Evolutionary conservation across 2,797 vertebrate species (phyloP), one percentile per base, ranked within the genome.

Genomic region (Amphiprion clarkii): DNA sequence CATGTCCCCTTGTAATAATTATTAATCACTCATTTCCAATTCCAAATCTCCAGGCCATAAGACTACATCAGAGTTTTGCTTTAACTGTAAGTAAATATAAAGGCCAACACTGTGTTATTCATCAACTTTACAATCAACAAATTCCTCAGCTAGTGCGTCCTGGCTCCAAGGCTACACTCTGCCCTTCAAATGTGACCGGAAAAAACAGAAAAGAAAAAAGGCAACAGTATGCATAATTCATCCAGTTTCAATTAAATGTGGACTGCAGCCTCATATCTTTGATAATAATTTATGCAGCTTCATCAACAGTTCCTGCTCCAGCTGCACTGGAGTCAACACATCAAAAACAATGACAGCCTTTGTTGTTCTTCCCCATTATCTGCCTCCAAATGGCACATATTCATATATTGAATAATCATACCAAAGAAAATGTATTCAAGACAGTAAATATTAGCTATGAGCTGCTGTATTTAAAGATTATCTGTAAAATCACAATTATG

Each of bases 151-250:
- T 33, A 56, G 71, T 78, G 58, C n/a, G 70, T 77, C 31, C 61
- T 66, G 57, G 71, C 67, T 77, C 56, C 74, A 76, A 81, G 71
- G 81, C 76, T 64, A 59, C 11, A 76, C 51, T 49, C 27, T 90
- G 76, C 65, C 86, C 89, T 90, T 89, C 77, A 86, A 82, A 83
- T 82, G 72, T 57, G 65, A 76, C 82, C 70, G 55, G 19, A 51
- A 51, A 65, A 76, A 56, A 46, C 51, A 67, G 59, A 36, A 49
- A 55, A 46, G 56, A 52, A 73, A 78, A 77, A 71, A 76, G 48
- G 48, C 36, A 82, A 55, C 56, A 54, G 27, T 65, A 87, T 93
- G 87, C 83, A 93, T 93, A 91, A 94, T 93, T 94, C 89, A 93
- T 89, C 54, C 48, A 7, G 79, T 85, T 89, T 89, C 81, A 93